phyloP scores from a whole-genome alignment of 1,140 invertebrate genomes.

The Odontomachus brunneus region DNA sequence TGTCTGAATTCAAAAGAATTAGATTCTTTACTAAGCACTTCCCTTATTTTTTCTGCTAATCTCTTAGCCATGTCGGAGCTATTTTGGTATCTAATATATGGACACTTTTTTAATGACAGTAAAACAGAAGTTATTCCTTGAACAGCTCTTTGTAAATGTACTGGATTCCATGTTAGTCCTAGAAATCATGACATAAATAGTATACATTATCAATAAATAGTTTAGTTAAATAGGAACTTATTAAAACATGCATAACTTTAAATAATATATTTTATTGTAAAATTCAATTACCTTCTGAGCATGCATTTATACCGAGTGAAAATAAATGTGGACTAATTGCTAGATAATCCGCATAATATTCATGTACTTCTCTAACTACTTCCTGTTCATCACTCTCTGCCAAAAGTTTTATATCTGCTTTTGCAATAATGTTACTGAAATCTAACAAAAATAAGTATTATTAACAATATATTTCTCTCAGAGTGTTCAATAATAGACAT shows the following conservation, averaged over 20 bases:
- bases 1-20: conserved; percentile 94
- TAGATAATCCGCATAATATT: conserved; percentile 97
- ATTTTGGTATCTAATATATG: conserved; percentile 96
- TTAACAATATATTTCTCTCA: not conserved
- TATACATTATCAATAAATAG: conserved; percentile 13
- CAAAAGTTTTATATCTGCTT: conserved; percentile 97
- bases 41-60: conserved; percentile 94
- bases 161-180: conserved; percentile 91
- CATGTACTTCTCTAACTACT: conserved; percentile 97
- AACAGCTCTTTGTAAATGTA: conserved; percentile 90
- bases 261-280: conserved; percentile 1
- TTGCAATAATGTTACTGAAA: conserved; percentile 99
- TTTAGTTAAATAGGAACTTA: conserved; percentile 12
- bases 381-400: conserved; percentile 99
- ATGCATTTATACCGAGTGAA: conserved; percentile 89
- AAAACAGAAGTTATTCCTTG: conserved; percentile 95
- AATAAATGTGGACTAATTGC: conserved; percentile 96
- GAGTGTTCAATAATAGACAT: no score
- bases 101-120: conserved; percentile 96
- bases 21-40: conserved; percentile 94
- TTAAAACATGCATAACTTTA: conserved; percentile 3
- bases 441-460: conserved; percentile 87
- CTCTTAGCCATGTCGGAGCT: conserved; percentile 94
- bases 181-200: conserved; percentile 61
- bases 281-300: conserved; percentile 86